Conservation (phyloP, 2,113 vertebrate genomes). For the Perca flavescens region DNA sequence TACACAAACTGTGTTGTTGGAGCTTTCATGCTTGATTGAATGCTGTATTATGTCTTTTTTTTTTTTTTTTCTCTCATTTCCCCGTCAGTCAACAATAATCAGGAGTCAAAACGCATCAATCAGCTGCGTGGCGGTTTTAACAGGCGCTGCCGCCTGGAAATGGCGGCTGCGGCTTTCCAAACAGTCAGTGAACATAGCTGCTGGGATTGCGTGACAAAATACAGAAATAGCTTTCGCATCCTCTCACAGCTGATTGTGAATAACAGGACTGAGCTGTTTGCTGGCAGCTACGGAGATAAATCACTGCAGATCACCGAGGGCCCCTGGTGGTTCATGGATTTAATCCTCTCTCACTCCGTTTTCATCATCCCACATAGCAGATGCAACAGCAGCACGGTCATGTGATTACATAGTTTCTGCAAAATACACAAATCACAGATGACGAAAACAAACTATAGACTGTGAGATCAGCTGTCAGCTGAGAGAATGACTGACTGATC, state of each 20-base stretch:
- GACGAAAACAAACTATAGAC: not conserved
- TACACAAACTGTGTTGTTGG: not conserved
- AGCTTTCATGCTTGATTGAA: conserved; percentile 36
- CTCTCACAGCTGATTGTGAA: conserved; percentile 58
- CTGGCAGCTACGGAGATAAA: conserved; percentile 2
- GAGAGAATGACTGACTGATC: not conserved
- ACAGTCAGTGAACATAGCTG: conserved; percentile 40
- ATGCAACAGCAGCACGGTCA: not conserved
- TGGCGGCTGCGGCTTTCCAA: conserved; percentile 7
- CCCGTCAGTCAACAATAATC: conserved; percentile 44
- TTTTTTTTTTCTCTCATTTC: conserved; percentile 11
- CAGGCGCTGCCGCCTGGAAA: conserved; percentile 27
- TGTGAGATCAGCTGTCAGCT: too few species aligned
- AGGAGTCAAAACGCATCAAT: conserved; percentile 51
- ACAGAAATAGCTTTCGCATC: conserved; percentile 59
- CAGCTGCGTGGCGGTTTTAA: conserved; percentile 15
- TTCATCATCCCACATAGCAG: not conserved
- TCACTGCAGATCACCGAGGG: conserved; percentile 44
- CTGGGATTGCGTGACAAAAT: conserved; percentile 64
- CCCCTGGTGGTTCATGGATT: conserved; percentile 53
- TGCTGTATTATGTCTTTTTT: not conserved
- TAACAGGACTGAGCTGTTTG: conserved; percentile 36
- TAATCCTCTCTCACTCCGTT: not conserved
- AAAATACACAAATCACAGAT: not conserved
- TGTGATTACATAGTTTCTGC: conserved; percentile 1